Conservation (phyloP, 1,140 invertebrate genomes). For the Rhynchophorus ferrugineus region DNA sequence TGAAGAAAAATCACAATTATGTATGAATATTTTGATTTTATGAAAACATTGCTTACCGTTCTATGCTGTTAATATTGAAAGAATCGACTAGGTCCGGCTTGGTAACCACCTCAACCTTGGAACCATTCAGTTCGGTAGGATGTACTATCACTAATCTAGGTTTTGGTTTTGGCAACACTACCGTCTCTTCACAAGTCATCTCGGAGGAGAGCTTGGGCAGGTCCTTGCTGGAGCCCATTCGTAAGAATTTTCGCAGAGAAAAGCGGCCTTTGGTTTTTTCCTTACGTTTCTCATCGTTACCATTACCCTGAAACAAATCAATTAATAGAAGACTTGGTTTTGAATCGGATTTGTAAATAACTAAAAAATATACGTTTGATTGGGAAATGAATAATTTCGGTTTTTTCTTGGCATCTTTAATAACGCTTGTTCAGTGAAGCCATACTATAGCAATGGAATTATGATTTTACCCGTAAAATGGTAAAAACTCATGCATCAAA, state of each 20-base stretch:
- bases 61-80: slow-evolving; percentile 34
- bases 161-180: slow-evolving; percentile 18
- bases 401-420: too few relatives aligned
- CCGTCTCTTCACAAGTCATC: slow-evolving; percentile 46
- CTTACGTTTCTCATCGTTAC: slow-evolving; percentile 56
- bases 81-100: slow-evolving; percentile 42
- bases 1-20: neutral
- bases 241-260: slow-evolving; percentile 73
- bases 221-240: slow-evolving; percentile 65
- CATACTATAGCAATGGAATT: neutral
- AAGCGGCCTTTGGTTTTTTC: slow-evolving; percentile 58
- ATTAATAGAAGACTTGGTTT: too few relatives aligned
- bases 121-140: slow-evolving; percentile 75
- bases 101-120: slow-evolving; percentile 63
- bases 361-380: too few relatives aligned
- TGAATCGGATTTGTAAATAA: too few relatives aligned
- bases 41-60: slow-evolving; percentile 2
- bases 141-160: slow-evolving; percentile 74
- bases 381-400: too few relatives aligned
- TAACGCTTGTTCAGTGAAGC: neutral
- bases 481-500: too few relatives aligned
- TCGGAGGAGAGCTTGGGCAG: slow-evolving; percentile 44
- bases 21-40: neutral
- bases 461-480: too few relatives aligned
- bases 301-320: slow-evolving; percentile 3